These are phyloP conservation scores for Empis stercorea DNA, from an alignment of 2,888 invertebrate species.

Conservation along the genomic window DNA sequence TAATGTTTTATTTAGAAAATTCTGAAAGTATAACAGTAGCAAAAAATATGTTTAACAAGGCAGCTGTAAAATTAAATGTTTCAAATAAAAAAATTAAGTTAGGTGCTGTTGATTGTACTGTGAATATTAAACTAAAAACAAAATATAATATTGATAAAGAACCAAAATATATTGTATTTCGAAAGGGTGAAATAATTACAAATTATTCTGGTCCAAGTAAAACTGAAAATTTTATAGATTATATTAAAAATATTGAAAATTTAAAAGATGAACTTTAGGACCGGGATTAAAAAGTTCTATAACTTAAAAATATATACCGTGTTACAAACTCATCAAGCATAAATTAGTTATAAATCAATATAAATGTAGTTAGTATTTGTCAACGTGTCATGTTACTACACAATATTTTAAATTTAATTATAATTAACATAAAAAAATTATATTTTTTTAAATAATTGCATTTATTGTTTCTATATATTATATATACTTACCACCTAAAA, in stretches of 20 bases:
- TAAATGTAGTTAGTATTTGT: no score
- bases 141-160: constrained; percentile 48
- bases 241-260: constrained; percentile 28
- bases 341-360: no score
- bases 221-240: constrained; percentile 42
- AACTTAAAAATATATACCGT: no score
- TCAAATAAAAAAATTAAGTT: constrained; percentile 27
- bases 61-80: constrained; percentile 30
- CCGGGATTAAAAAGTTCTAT: no score
- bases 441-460: no score
- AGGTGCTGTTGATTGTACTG: constrained; percentile 54
- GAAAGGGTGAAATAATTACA: constrained; percentile 39
- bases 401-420: no score
- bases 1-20: constrained; percentile 83
- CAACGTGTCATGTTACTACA: neutral
- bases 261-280: constrained; percentile 23
- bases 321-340: no score
- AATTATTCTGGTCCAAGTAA: constrained; percentile 47
- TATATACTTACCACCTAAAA: no score
- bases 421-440: no score
- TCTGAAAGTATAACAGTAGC: constrained; percentile 56
- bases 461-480: no score
- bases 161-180: constrained; percentile 54
- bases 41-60: constrained; percentile 46
- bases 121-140: constrained; percentile 44